Conservation (phyloP, 2,888 invertebrate species). For the Hyalella azteca region DNA sequence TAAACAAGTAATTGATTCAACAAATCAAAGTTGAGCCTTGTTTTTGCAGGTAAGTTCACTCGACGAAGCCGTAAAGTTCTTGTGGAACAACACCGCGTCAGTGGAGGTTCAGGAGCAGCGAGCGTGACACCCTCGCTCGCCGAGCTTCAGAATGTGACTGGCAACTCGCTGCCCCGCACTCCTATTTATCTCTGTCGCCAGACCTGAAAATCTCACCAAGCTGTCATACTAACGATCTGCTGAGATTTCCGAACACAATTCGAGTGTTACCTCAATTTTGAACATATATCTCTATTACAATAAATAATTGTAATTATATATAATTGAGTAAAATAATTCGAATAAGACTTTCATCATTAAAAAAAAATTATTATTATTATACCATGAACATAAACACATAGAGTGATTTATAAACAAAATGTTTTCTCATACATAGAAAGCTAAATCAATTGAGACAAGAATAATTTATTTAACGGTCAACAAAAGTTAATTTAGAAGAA, state of each 20-base stretch:
- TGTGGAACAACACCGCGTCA: neutral
- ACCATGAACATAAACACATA: too few relatives aligned
- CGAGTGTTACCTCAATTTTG: too few relatives aligned
- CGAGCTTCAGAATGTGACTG: conserved; percentile 14
- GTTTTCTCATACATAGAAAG: too few relatives aligned
- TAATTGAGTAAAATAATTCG: too few relatives aligned
- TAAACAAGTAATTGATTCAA: conserved; percentile 1
- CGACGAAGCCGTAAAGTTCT: neutral
- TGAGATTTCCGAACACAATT: neutral
- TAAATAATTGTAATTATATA: too few relatives aligned
- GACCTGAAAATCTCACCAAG: conserved; percentile 1
- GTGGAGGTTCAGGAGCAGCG: neutral
- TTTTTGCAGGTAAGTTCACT: neutral
- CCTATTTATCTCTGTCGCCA: conserved; percentile 7
- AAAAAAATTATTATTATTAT: too few relatives aligned
- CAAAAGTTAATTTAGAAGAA: too few relatives aligned
- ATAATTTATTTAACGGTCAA: too few relatives aligned
- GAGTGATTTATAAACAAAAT: too few relatives aligned
- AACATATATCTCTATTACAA: too few relatives aligned
- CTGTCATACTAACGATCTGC: conserved; percentile 18
- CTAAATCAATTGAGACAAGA: too few relatives aligned
- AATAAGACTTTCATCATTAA: too few relatives aligned
- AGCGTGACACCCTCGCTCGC: neutral
- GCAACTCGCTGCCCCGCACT: neutral
- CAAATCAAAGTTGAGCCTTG: neutral